Base-by-base conservation (phyloP, 2,797 vertebrate genomes). In the Champsocephalus gunnari region DNA sequence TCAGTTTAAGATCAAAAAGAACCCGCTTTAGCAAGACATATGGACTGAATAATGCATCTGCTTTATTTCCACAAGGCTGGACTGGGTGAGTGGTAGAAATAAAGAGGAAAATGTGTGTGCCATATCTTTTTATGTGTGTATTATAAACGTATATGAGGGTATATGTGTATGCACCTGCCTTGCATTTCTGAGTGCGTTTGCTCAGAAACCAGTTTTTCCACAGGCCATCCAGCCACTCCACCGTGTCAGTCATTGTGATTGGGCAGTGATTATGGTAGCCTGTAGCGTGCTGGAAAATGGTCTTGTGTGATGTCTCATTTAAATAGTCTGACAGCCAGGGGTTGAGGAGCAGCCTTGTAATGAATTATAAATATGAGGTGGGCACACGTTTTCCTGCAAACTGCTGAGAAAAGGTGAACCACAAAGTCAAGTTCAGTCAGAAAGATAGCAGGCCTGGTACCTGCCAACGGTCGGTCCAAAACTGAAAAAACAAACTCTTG, bases 1-100 rank as follows among this genome's bases (percentile, higher is more conserved):
- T 92, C 93, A 90, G 89, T 94, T 93, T 92, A 91, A 91, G 92
- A 94, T 93, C 85, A 93, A 93, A 94, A 92, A 91, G 88, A 90
- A 77, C 90, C 81, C 55, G 61, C 92, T 94, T 93, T 91, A 93
- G 89, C 88, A 81, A 93, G 89, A 93, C 93, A 92, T 93, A 92
- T 92, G 91, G 91, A 84, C 88, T 94, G 92, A 94, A 94, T 94
- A 93, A 94, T 93, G 88, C 87, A 94, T 89, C 80, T 71, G 79
- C 74, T 91, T 92, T 93, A 92, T 81, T 93, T 92, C 89, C 88
- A 88, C 89, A 84, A 87, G 88, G 82, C 79, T 89, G 90, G 79
- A 89, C 38, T 8, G 63, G 81, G 72, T 73, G 68, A 89, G 80
- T 84, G 78, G 70, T 60, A 69, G 64, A 45, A 71, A 75, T 71